phyloP scores from a whole-genome alignment of 2,113 vertebrate species.

The Anguilla rostrata region DNA sequence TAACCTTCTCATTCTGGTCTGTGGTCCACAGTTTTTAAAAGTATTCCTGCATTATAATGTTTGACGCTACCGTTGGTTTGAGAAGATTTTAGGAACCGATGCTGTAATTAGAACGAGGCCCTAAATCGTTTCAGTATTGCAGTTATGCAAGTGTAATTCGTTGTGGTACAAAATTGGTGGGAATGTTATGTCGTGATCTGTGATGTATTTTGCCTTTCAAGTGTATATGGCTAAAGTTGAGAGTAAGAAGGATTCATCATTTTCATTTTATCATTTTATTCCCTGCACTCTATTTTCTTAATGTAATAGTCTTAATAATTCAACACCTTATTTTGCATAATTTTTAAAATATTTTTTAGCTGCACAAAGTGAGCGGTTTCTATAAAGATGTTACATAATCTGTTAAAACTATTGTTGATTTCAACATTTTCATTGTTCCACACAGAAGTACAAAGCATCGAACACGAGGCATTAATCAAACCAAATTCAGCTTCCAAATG shows the following conservation, averaged over 20 bases:
- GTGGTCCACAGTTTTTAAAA: background rate
- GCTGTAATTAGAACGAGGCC: slow-evolving; percentile 36
- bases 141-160: background rate
- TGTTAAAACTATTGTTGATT: background rate
- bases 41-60: background rate
- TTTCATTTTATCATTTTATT: background rate
- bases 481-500: background rate
- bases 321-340: background rate
- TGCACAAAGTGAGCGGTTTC: background rate
- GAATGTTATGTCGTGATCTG: background rate
- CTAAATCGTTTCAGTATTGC: slow-evolving; percentile 26
- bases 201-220: background rate
- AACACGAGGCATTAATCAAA: background rate
- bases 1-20: background rate
- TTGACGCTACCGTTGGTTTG: background rate
- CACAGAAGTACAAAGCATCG: too few relatives aligned
- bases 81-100: background rate
- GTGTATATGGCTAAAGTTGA: background rate
- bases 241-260: background rate
- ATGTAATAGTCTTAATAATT: background rate
- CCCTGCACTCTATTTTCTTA: background rate
- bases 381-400: background rate
- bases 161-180: background rate
- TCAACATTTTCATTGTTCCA: too few relatives aligned
- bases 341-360: background rate